A percentile compares a stretch with the other conserved stretches of the same genome.
phyloP scores from a whole-genome alignment of 1,140 invertebrate genomes.

The Ylistrum balloti region DNA sequence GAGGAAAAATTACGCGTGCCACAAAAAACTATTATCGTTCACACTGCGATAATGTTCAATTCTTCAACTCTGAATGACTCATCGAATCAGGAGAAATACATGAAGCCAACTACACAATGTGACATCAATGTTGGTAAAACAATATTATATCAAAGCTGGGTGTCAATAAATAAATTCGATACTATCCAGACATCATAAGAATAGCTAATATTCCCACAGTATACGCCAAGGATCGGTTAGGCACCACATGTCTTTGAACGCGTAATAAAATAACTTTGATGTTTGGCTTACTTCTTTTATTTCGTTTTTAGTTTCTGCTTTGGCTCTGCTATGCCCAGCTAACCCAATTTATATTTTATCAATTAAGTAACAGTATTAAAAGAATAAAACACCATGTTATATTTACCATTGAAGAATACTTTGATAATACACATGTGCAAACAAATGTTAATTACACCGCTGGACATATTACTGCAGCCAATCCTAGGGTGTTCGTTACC shows the following conservation, averaged over 20 bases:
- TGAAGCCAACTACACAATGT: not conserved
- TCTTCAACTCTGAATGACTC: not conserved
- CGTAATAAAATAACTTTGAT: not conserved
- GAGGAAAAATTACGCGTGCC: not conserved
- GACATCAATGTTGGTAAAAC: not conserved
- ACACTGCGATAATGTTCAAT: not conserved
- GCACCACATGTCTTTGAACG: not conserved
- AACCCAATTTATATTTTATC: too few species aligned
- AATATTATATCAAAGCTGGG: not conserved
- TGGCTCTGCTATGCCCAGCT: too few species aligned
- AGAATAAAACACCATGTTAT: too few species aligned
- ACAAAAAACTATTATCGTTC: not conserved
- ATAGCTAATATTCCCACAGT: not conserved
- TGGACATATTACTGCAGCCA: too few species aligned
- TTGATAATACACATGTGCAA: too few species aligned
- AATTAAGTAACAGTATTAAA: too few species aligned
- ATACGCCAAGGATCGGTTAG: not conserved
- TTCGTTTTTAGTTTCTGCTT: too few species aligned
- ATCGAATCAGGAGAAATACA: not conserved
- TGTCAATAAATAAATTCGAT: not conserved
- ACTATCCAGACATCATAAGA: not conserved
- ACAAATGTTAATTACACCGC: too few species aligned
- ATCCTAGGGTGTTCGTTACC: too few species aligned
- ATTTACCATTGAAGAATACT: too few species aligned
- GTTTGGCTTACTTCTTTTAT: too few species aligned